Evolutionary conservation across 2,888 invertebrate genomes (phyloP).

Genomic region (Operophtera brumata): DNA sequence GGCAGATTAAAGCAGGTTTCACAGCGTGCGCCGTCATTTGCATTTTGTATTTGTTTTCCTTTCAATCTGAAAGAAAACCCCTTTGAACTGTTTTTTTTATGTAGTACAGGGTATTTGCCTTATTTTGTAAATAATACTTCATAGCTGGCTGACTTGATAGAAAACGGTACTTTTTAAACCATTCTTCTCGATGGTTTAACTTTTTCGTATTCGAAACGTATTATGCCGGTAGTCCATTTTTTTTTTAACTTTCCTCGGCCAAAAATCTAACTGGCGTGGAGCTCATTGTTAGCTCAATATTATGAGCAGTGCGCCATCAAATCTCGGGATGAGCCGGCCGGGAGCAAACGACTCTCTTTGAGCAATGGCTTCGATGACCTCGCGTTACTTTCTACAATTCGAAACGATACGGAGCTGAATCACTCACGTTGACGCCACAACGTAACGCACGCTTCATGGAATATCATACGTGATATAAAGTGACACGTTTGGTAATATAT

Average conservation of each 20-base stretch:
- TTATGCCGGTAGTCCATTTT: background rate
- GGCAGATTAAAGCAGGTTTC: background rate
- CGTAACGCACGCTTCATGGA: no score
- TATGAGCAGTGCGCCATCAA: background rate
- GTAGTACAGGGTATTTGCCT: background rate
- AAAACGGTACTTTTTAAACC: no score
- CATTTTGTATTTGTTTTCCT: conserved; percentile 5
- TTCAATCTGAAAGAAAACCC: background rate
- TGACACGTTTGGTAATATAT: no score
- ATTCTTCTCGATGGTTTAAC: no score
- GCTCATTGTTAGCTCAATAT: background rate
- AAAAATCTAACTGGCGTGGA: background rate
- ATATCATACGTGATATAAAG: no score
- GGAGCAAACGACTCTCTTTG: background rate
- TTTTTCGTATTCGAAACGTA: no score
- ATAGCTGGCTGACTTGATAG: no score
- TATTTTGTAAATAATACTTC: background rate
- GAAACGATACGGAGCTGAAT: background rate
- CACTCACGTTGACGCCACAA: background rate
- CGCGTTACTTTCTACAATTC: background rate
- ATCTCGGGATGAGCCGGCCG: background rate
- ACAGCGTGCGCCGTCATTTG: background rate
- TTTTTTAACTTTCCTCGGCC: background rate
- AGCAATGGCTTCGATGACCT: background rate
- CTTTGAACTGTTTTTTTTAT: background rate